A percentile compares a stretch with the other conserved stretches of the same genome.
Conservation (phyloP, 2,113 vertebrate genomes). For the Procapra przewalskii region DNA sequence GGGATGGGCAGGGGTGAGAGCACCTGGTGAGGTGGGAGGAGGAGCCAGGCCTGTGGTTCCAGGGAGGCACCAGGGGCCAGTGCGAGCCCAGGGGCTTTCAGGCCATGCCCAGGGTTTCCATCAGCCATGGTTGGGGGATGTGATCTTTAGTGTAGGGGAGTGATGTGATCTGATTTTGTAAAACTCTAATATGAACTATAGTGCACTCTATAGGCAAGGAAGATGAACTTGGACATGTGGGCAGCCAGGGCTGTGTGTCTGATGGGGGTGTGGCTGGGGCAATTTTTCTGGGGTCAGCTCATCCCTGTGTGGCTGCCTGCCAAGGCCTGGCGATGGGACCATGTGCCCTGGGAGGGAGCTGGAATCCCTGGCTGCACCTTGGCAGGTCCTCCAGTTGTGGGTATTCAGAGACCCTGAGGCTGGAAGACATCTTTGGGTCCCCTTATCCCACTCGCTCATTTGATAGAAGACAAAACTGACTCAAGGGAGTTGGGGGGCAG, state of each 20-base stretch:
- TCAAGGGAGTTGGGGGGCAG: background rate
- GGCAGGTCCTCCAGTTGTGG: background rate
- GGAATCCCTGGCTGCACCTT: background rate
- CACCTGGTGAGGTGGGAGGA: background rate
- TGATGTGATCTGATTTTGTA: background rate
- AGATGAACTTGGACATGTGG: fast-evolving
- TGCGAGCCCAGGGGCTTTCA: background rate
- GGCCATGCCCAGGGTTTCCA: background rate
- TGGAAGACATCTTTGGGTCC: background rate
- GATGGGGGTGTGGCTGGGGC: no score
- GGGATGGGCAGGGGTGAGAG: no score
- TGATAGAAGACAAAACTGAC: background rate
- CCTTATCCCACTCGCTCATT: background rate
- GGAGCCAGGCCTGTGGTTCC: background rate
- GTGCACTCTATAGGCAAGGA: background rate
- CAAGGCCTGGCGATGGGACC: background rate
- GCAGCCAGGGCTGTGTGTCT: background rate
- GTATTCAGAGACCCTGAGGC: background rate
- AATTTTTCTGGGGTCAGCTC: background rate
- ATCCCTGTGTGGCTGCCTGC: no score
- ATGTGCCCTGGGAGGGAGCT: background rate
- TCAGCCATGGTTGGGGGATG: fast-evolving
- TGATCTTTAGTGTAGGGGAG: background rate
- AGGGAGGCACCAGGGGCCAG: background rate
- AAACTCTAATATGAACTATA: background rate